Evolutionary conservation across 1,140 invertebrate genomes (phyloP), one percentile per base, ranked within the genome.

Genomic region (Lanistes nyassanus): DNA sequence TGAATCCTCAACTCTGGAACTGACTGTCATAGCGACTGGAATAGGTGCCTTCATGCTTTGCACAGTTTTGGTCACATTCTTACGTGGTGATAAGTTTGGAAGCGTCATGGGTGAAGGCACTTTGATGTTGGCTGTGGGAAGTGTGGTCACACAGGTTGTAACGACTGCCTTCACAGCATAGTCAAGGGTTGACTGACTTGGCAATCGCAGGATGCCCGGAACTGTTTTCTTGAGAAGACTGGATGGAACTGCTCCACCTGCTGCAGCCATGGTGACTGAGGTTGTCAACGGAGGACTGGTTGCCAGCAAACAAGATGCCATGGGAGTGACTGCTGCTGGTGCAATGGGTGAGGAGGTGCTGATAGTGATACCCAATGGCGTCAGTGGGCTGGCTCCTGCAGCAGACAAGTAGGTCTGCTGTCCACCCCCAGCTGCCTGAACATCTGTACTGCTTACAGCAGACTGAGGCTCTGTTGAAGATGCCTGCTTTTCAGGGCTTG

Each of bases 21-120:
- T 68, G 36, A 81, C 66, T 65, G 74, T 78, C 26, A 75, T 67
- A 37, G 79, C 72, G 31, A 78, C 79, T 31, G 82, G 76, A 53
- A 86, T 86, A 21, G 84, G 83, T 23, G 71, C 77, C 66, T 83
- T 86, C 62, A 78, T 86, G 34, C 76, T 80, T 53, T 81, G 80
- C 34, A 82, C 82, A 29, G 69, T 75, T 26, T 60, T 70, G 0
- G 81, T 83, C 55, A 84, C 78, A 64, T 80, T 80, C 68, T 80
- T 80, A 16, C 80, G 76, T 47, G 78, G 81, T 7, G 81, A 79
- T 31, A 86, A 74, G n/a, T 80, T 77, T 4, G 84, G 84, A 62
- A 86, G 78, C 11, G 81, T 82, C 11, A 77, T 76, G 23, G 84
- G 81, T 13, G 83, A 79, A 7, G 84, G 82, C n/a, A 86, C 80